phyloP scores from a whole-genome alignment of 2,113 vertebrate species.

The Illadopsis cleaveri region DNA sequence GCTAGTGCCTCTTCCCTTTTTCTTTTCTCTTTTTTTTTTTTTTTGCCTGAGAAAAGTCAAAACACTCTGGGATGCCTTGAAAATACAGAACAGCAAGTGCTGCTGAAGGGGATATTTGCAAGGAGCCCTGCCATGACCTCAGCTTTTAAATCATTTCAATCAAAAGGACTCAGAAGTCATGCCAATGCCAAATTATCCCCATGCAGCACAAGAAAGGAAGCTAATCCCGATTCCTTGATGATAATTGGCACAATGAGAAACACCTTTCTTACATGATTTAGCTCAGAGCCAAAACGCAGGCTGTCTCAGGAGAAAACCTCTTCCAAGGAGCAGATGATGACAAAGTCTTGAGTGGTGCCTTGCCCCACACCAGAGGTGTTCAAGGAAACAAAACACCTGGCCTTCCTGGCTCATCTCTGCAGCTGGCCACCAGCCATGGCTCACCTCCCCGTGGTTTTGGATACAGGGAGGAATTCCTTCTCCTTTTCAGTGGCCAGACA shows the following conservation, averaged over 20 bases:
- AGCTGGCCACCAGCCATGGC: neutral
- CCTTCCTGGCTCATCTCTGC: neutral
- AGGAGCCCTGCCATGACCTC: constrained; percentile 50
- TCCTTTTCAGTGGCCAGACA: neutral
- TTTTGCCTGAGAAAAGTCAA: constrained; percentile 30
- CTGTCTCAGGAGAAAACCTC: neutral
- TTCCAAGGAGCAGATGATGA: neutral
- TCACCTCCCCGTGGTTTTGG: neutral
- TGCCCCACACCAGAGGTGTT: neutral
- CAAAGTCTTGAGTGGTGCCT: neutral
- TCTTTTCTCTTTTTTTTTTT: too few species aligned
- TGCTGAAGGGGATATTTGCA: constrained; percentile 51
- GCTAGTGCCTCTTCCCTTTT: constrained; percentile 13
- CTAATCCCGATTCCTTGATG: constrained; percentile 3
- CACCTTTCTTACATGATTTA: constrained; percentile 6
- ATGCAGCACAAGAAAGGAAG: neutral
- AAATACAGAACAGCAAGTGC: neutral
- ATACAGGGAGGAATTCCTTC: neutral
- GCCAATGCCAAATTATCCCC: constrained; percentile 43
- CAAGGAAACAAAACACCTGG: neutral
- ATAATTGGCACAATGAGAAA: constrained; percentile 43
- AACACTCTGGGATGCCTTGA: constrained; percentile 1
- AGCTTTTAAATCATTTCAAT: constrained; percentile 39
- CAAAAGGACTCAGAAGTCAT: neutral
- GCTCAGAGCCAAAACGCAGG: neutral